Evolutionary conservation across 92 coral and sea anemone species (phyloP).

Genomic region (Paramuricea clavata): DNA sequence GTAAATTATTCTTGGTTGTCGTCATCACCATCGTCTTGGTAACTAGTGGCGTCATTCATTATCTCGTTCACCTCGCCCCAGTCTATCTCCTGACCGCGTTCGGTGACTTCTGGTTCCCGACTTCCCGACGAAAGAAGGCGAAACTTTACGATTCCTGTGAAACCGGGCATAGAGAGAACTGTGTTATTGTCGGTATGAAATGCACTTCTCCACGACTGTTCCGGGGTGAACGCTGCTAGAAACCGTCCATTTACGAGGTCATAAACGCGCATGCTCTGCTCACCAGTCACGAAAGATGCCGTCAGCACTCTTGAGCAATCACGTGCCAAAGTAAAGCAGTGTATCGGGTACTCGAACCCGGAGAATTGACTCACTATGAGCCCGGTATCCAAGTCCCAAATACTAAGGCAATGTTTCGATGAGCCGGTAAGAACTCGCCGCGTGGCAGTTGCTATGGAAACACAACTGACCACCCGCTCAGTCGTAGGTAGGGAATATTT

Average conservation of each 20-base stretch:
- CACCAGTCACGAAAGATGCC: constrained; percentile 60
- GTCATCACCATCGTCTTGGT: neutral
- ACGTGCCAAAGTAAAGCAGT: constrained; percentile 81
- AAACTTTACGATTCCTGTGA: neutral
- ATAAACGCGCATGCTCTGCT: constrained; percentile 88
- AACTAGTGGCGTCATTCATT: neutral
- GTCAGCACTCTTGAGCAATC: constrained; percentile 87
- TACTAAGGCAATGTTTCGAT: constrained; percentile 55
- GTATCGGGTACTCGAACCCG: constrained; percentile 88
- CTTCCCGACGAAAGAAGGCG: neutral
- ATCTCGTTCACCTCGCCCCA: neutral
- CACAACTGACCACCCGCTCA: neutral
- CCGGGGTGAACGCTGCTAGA: constrained; percentile 90
- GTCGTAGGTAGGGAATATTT: neutral
- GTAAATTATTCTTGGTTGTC: neutral
- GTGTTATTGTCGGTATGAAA: neutral
- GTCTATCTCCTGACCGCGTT: neutral
- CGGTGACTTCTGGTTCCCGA: neutral
- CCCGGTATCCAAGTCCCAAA: constrained; percentile 85
- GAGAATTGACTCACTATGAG: constrained; percentile 73
- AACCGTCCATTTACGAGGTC: constrained; percentile 80
- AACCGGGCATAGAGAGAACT: neutral
- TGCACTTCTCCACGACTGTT: constrained; percentile 10
- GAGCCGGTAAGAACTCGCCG: constrained; percentile 1
- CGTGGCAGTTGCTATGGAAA: constrained; percentile 10